Conservation (phyloP, 2,113 vertebrate species). For the Cyanistes caeruleus region DNA sequence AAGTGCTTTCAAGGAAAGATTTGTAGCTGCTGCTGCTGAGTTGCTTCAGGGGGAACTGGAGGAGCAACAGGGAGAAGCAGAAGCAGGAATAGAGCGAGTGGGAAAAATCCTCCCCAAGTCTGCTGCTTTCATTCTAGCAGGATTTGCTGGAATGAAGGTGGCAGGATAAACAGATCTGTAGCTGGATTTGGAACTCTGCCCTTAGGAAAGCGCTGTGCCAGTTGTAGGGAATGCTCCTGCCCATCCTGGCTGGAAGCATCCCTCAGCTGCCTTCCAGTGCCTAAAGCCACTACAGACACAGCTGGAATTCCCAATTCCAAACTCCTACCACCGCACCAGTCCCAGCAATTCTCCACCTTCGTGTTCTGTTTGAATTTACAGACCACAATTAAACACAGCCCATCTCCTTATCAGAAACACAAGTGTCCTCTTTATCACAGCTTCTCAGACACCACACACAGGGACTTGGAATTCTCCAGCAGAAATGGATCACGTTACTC, state of each 20-base stretch:
- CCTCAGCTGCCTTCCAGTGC: not conserved
- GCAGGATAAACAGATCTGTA: not conserved
- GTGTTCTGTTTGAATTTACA: not conserved
- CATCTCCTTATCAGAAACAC: not conserved
- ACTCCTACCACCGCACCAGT: not conserved
- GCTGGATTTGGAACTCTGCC: not conserved
- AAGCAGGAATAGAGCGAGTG: not conserved
- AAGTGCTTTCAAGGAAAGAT: not conserved
- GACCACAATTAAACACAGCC: not conserved
- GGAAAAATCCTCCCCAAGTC: not conserved
- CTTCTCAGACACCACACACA: not conserved
- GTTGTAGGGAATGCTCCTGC: not conserved
- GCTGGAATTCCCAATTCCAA: not conserved
- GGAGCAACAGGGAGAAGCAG: not conserved
- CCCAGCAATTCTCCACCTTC: not conserved
- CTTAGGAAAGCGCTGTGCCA: not conserved
- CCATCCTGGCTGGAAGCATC: not conserved
- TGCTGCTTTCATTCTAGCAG: not conserved
- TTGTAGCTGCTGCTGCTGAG: not conserved
- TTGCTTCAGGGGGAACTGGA: not conserved
- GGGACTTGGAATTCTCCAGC: not conserved
- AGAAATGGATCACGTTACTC: rapidly evolving
- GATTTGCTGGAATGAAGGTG: not conserved
- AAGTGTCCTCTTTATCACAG: not conserved
- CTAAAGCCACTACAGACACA: rapidly evolving